Percentiles rank a stretch among this genome's conserved stretches.
Conservation (phyloP, 2,113 vertebrate genomes). For the Xenopus laevis region DNA sequence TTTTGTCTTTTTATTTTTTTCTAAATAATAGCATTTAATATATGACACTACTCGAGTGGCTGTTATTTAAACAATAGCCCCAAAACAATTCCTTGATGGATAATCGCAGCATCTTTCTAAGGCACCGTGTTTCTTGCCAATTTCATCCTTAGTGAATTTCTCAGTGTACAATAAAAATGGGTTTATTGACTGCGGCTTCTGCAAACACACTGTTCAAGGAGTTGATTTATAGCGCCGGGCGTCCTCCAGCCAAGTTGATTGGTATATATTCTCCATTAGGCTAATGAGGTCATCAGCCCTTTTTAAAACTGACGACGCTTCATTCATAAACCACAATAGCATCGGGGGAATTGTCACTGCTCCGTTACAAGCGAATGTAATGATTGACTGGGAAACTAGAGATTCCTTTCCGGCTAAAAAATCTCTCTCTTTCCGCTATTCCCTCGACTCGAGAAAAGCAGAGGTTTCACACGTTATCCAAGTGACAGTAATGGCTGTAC, state of each 20-base stretch:
- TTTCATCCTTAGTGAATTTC: conserved; percentile 30
- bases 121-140: conserved; percentile 21
- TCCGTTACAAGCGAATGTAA: not conserved
- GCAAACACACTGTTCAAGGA: conserved; percentile 20
- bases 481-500: no score
- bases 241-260: conserved; percentile 10
- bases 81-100: conserved; percentile 8
- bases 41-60: not conserved
- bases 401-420: not conserved
- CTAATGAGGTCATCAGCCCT: conserved; percentile 30
- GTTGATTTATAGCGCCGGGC: conserved; percentile 26
- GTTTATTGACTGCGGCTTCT: conserved; percentile 40
- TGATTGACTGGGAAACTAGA: not conserved
- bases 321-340: conserved; percentile 19
- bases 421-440: not conserved
- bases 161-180: conserved; percentile 38
- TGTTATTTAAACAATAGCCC: conserved; percentile 16
- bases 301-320: conserved; percentile 3
- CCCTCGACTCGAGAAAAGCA: not conserved
- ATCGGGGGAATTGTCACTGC: conserved; percentile 2
- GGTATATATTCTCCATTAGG: conserved; percentile 30
- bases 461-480: not conserved
- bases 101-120: conserved; percentile 28
- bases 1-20: not conserved
- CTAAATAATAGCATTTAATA: not conserved